Evolutionary conservation across 2,888 invertebrate genomes (phyloP), one percentile per base, ranked within the genome.

Genomic region (Steinernema hermaphroditum): DNA sequence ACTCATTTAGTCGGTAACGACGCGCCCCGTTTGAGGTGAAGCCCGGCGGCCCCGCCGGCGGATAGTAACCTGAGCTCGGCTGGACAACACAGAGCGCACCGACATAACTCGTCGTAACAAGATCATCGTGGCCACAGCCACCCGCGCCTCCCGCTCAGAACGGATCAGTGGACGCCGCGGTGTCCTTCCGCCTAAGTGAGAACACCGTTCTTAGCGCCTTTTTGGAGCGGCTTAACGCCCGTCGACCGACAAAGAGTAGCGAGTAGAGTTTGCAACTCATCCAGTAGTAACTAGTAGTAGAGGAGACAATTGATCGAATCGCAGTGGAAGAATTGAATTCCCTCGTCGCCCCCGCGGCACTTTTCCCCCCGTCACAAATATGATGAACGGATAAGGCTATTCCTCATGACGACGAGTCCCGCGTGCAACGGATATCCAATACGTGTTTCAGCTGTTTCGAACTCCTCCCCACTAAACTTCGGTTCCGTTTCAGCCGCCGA

Each of bases 401-500:
- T 62, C 62, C 62, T 62, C 34, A 62, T 27, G 14, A 22, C 54
- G 8, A 27, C 62, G 62, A 22, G 62, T 16, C 29, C 12, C 50
- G 37, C 32, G 32, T 69, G 70, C 50, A 22, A 69, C 70, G 34
- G 24, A 19, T 8, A 22, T 70, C n/a, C n/a, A 50, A 50, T 32
- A 22, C 32, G 29, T n/a, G 46, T 34, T 69, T 69, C 34, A 32
- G 32, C 2, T 34, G 54, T 16, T 70, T 19, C 41, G 29, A 69
- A 70, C 57, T 37, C 57, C 9, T 24, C 24, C 37, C 37, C n/a
- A 32, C 27, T n/a, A 2, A 14, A 69, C 1, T 22, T n/a, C 19
- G 16, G 8, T 50, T n/a, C n/a, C n/a, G n/a, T 72, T 72, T 72
- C 44, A 72, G 72, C 72, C 37, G 22, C 68, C 49, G 72, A 72